Evolutionary conservation across 2,797 vertebrate genomes (phyloP).

Genomic region (Tolypeutes matacus): DNA sequence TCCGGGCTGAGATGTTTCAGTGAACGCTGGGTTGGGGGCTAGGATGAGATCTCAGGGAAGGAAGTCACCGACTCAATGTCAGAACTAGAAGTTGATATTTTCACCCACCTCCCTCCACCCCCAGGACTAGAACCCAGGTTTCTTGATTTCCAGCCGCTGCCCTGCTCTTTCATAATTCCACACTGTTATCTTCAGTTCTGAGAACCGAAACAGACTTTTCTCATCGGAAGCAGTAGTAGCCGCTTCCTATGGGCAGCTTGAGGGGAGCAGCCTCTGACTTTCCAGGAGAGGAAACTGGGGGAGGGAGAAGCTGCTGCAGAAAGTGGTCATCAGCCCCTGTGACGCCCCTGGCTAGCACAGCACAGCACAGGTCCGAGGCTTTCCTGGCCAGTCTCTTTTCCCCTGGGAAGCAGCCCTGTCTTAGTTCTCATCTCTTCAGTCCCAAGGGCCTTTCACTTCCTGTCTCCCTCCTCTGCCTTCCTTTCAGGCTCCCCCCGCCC

Average conservation of each 20-base stretch:
- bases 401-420: not conserved
- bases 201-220: not conserved
- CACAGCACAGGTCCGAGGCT: not conserved
- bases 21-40: not conserved
- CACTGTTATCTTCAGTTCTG: not conserved
- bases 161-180: not conserved
- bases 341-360: not conserved
- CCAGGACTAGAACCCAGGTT: not conserved
- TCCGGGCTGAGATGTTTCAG: not conserved
- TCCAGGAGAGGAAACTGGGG: not conserved
- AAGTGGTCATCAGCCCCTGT: not conserved
- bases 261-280: not conserved
- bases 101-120: not conserved
- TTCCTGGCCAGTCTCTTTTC: not conserved
- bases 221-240: not conserved
- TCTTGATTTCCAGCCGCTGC: not conserved
- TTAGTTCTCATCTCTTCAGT: not conserved
- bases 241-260: not conserved
- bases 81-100: constrained; percentile 7
- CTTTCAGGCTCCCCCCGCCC: not conserved
- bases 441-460: constrained; percentile 35
- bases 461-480: constrained; percentile 25
- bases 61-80: not conserved
- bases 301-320: not conserved
- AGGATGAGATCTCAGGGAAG: constrained; percentile 5